Conservation (phyloP, 1,140 invertebrate species). For the Anastatus disparis region DNA sequence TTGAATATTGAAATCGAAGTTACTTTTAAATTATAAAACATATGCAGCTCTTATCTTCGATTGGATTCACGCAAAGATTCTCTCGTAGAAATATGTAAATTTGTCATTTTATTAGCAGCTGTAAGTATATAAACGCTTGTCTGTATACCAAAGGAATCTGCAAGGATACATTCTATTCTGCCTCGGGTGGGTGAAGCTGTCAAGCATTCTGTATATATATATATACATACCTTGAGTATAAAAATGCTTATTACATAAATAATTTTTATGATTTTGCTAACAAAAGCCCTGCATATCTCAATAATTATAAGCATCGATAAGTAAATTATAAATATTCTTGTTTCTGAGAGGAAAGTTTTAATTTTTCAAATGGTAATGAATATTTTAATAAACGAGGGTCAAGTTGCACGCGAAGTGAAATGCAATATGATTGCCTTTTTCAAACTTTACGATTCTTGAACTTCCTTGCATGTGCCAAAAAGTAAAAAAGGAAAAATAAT, state of each 20-base stretch:
- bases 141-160: background rate
- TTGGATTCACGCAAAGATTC: no score
- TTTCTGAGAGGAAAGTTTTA: no score
- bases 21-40: no score
- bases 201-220: slow-evolving; percentile 7
- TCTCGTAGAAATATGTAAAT: slow-evolving; percentile 15
- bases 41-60: no score
- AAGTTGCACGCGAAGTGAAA: no score
- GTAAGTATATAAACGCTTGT: background rate
- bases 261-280: background rate
- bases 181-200: slow-evolving; percentile 1
- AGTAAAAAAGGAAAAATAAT: background rate
- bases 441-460: background rate
- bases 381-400: no score
- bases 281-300: background rate
- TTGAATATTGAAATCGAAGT: no score
- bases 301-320: no score
- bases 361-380: no score
- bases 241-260: slow-evolving; percentile 21
- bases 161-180: slow-evolving; percentile 18
- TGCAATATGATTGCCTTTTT: no score
- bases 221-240: no score
- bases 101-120: slow-evolving; percentile 5
- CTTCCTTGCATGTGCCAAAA: background rate
- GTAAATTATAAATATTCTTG: no score